Evolutionary conservation across 2,113 vertebrate genomes (phyloP).

Genomic region (Leptodactylus fuscus): DNA sequence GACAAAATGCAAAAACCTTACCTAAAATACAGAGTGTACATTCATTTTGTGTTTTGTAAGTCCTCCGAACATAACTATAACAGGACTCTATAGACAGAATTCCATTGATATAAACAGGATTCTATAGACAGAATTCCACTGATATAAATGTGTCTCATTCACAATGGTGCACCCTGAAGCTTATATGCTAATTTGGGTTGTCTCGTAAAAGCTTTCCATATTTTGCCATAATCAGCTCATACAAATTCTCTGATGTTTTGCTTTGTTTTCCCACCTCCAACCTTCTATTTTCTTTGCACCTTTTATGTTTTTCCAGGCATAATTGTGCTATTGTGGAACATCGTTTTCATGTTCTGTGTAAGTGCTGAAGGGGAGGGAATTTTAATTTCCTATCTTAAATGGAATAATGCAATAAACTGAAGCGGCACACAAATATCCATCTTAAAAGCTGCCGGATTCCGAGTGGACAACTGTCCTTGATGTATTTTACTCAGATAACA

Average conservation of each 20-base stretch:
- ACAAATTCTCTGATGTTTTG: constrained; percentile 36
- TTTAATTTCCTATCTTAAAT: constrained; percentile 36
- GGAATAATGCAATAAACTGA: constrained; percentile 8
- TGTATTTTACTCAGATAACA: constrained; percentile 36
- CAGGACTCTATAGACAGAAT: too few species aligned
- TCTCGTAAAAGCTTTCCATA: constrained; percentile 30
- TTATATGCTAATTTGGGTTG: constrained; percentile 36
- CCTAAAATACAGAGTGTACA: not conserved
- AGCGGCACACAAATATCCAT: not conserved
- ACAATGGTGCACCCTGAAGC: constrained; percentile 18
- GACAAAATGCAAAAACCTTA: too few species aligned
- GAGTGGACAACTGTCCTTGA: constrained; percentile 37
- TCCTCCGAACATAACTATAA: not conserved
- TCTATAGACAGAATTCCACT: not conserved
- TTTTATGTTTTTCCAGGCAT: constrained; percentile 40
- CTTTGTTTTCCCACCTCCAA: constrained; percentile 46
- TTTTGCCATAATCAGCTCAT: constrained; percentile 36
- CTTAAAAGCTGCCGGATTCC: constrained; percentile 12
- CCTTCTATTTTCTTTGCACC: constrained; percentile 39
- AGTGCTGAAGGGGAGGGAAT: constrained; percentile 21
- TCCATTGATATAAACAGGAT: too few species aligned
- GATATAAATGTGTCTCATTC: constrained; percentile 14
- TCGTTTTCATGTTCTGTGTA: constrained; percentile 21
- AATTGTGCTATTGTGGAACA: constrained; percentile 10
- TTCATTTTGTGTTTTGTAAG: not conserved